A percentile compares a stretch with the other conserved stretches of the same genome.
Evolutionary conservation across 2,113 vertebrate genomes (phyloP).

Genomic region (Siphamia tubifer): DNA sequence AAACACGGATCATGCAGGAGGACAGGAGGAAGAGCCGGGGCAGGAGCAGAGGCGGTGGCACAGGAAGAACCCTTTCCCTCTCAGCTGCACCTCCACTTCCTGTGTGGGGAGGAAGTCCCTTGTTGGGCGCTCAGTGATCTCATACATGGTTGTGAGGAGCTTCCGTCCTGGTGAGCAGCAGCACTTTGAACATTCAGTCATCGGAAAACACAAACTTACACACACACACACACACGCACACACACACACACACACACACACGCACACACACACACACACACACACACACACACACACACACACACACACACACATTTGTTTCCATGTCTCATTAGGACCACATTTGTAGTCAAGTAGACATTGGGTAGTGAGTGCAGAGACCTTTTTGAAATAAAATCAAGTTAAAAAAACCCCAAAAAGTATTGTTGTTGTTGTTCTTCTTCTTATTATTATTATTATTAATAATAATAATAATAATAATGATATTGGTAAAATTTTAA

Average conservation of each 20-base stretch:
- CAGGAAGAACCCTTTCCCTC: constrained; percentile 75
- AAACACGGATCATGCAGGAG: constrained; percentile 70
- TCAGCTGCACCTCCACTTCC: constrained; percentile 73
- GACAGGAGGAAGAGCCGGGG: constrained; percentile 50
- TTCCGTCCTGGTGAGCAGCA: constrained; percentile 48
- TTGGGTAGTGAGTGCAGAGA: no score
- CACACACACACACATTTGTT: constrained; percentile 79
- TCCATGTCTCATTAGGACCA: no score
- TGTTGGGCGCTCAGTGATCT: constrained; percentile 63
- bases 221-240: background rate
- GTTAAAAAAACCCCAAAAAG: no score
- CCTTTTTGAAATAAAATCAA: no score
- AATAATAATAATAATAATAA: no score
- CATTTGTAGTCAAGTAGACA: no score
- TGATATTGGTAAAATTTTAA: no score
- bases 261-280: constrained; percentile 67
- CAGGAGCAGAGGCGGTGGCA: constrained; percentile 26
- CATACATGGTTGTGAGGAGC: constrained; percentile 56
- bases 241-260: constrained; percentile 57
- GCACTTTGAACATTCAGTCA: constrained; percentile 64
- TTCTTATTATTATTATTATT: no score
- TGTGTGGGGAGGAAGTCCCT: constrained; percentile 74
- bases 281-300: constrained; percentile 57
- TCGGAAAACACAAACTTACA: constrained; percentile 1
- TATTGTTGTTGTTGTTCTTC: no score